Percentiles rank a stretch among this genome's conserved stretches.
Conservation (phyloP, 2,888 invertebrate genomes). For the Trichopria drosophilae region DNA sequence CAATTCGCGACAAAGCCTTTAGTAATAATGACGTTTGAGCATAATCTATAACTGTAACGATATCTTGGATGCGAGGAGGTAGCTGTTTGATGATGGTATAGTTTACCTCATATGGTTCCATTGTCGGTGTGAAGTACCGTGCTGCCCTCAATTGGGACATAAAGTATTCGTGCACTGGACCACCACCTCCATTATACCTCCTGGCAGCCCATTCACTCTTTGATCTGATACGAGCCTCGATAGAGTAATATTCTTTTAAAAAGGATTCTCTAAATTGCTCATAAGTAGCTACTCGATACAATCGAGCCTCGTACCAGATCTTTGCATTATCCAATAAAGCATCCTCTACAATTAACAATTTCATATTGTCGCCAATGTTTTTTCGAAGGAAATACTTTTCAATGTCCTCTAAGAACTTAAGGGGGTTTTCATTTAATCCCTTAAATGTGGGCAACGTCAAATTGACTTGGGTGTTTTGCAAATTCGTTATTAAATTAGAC, state of each 20-base stretch:
- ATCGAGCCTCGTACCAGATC: constrained; percentile 3
- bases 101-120: not conserved
- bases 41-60: not conserved
- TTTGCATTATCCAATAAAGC: constrained; percentile 1
- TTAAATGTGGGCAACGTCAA: constrained; percentile 4
- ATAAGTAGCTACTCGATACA: not conserved
- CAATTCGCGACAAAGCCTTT: not conserved
- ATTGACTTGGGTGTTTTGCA: constrained; percentile 1
- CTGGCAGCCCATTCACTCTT: not conserved
- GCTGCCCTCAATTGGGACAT: constrained; percentile 1
- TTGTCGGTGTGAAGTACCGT: not conserved
- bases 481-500: too few relatives aligned
- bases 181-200: not conserved
- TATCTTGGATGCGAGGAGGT: not conserved
- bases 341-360: not conserved
- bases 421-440: constrained; percentile 3
- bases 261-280: not conserved
- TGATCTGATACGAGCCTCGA: not conserved
- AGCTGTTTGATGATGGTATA: not conserved
- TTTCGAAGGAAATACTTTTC: constrained; percentile 9
- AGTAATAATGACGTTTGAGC: not conserved
- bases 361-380: not conserved
- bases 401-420: constrained; percentile 6
- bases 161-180: constrained; percentile 7
- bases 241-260: constrained; percentile 9